Conservation (phyloP, 2,888 invertebrate genomes). For the Morpho achilles region DNA sequence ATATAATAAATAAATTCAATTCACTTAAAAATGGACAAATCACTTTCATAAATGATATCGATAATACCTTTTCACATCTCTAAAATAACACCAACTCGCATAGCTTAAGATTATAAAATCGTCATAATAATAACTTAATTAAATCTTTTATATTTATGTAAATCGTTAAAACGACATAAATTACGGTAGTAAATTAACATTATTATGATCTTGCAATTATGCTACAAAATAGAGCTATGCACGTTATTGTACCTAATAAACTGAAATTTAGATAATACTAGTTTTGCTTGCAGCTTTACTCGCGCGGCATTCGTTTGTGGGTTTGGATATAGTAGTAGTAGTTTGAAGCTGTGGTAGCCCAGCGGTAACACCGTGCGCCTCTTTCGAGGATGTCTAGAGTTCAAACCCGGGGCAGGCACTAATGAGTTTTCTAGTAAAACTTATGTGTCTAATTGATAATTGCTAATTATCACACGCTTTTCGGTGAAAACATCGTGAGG, state of each 20-base stretch:
- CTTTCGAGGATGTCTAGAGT: no score
- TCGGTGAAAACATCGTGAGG: no score
- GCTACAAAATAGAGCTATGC: slow-evolving; percentile 8
- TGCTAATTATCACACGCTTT: no score
- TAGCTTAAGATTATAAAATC: slow-evolving; percentile 60
- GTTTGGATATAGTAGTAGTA: no score
- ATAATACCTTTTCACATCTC: slow-evolving; percentile 31
- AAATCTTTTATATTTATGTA: slow-evolving; percentile 72
- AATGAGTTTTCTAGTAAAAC: no score
- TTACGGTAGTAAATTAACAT: slow-evolving; percentile 46
- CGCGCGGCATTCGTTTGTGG: no score
- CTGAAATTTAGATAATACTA: neutral
- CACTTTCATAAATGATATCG: slow-evolving; percentile 13
- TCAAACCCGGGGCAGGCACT: no score
- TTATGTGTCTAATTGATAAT: no score
- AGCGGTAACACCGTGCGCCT: no score
- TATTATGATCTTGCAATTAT: slow-evolving; percentile 16
- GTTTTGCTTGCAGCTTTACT: no score
- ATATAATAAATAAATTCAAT: neutral
- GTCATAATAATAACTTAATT: slow-evolving; percentile 75
- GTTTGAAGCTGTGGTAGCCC: no score
- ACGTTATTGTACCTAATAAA: neutral
- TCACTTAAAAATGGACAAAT: neutral
- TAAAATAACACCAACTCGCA: slow-evolving; percentile 44
- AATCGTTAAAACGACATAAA: slow-evolving; percentile 58